Evolutionary conservation across 2,797 vertebrate species (phyloP).

Genomic region (Danio albolineatus): DNA sequence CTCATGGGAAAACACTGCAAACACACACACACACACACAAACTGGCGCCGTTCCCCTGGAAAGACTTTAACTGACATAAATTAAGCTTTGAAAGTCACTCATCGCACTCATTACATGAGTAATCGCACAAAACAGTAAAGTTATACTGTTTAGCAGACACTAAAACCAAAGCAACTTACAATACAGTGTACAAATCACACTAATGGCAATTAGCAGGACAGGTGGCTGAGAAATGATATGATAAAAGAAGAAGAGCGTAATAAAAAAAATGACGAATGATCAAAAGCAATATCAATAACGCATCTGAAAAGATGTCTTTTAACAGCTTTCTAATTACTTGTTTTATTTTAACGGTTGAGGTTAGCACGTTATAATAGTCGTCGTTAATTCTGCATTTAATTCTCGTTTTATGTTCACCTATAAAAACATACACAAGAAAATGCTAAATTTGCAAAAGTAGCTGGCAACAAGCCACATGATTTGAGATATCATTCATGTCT

Average conservation of each 20-base stretch:
- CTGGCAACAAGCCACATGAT: not conserved
- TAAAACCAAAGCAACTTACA: not conserved
- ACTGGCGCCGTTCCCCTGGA: not conserved
- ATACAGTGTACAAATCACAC: slow-evolving; percentile 16
- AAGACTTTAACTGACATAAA: slow-evolving; percentile 19
- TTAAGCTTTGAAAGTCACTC: slow-evolving; percentile 38
- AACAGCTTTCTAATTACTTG: slow-evolving; percentile 5
- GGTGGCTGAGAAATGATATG: slow-evolving; percentile 8
- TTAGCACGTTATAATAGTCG: not conserved
- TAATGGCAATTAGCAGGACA: slow-evolving; percentile 30
- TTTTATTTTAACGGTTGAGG: not conserved
- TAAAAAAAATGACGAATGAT: slow-evolving; percentile 25
- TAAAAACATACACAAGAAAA: not conserved
- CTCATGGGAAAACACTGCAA: slow-evolving; percentile 51
- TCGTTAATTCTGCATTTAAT: not conserved
- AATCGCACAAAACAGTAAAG: not conserved
- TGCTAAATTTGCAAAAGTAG: too few relatives aligned
- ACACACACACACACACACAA: slow-evolving; percentile 37
- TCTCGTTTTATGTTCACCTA: not conserved
- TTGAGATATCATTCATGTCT: not conserved
- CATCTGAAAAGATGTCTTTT: not conserved
- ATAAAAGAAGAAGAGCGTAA: slow-evolving; percentile 10
- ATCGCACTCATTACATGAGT: not conserved
- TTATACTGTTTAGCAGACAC: not conserved
- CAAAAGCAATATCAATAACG: not conserved